phyloP scores from a whole-genome alignment of 2,797 vertebrate genomes.

The Synaphobranchus kaupii region DNA sequence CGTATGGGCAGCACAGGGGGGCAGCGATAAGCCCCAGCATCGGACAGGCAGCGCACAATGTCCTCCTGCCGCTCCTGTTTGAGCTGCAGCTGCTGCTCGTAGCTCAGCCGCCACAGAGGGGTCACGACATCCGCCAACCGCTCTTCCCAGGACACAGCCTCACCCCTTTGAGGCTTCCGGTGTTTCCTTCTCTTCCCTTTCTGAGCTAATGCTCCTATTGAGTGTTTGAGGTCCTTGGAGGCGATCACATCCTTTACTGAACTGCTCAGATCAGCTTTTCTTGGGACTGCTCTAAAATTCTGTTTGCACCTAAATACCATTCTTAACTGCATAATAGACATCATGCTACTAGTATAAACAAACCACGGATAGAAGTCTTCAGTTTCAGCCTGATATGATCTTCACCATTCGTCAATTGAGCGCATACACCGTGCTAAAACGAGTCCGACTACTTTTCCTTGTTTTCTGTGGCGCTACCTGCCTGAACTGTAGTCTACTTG shows the following conservation, averaged over 20 bases:
- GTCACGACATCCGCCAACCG: constrained; percentile 74
- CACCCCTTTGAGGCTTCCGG: constrained; percentile 29
- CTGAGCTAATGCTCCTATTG: constrained; percentile 26
- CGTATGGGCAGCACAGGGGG: constrained; percentile 72
- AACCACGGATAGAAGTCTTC: background rate
- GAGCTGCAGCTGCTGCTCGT: constrained; percentile 80
- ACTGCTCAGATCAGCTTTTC: constrained; percentile 14
- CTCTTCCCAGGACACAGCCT: constrained; percentile 67
- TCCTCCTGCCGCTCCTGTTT: constrained; percentile 77
- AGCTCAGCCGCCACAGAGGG: constrained; percentile 82
- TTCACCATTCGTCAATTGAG: background rate
- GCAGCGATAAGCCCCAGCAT: constrained; percentile 48
- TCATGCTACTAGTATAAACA: background rate
- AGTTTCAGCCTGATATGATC: background rate
- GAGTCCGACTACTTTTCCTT: background rate
- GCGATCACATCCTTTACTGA: constrained; percentile 4
- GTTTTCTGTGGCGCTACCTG: background rate
- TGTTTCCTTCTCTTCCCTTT: constrained; percentile 40
- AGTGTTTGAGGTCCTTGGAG: background rate
- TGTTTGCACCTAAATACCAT: constrained; percentile 12
- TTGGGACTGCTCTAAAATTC: background rate
- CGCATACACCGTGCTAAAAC: background rate
- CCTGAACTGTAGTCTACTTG: background rate
- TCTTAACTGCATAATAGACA: background rate
- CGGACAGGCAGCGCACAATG: constrained; percentile 68